Evolutionary conservation across 2,888 invertebrate species (phyloP).

Genomic region (Eristalis pertinax): DNA sequence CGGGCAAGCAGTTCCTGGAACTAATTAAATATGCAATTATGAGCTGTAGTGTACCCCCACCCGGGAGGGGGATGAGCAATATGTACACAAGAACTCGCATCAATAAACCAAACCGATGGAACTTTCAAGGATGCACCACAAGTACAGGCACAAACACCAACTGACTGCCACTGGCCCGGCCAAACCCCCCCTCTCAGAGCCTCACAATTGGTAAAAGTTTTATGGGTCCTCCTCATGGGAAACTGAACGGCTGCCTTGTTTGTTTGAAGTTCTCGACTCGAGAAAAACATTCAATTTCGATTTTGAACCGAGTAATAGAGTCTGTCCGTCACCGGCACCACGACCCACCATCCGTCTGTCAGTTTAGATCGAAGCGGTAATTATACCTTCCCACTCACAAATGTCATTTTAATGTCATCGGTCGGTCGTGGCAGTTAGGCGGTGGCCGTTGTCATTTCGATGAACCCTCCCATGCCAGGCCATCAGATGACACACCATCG

Average conservation of each 20-base stretch:
- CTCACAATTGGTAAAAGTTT: constrained; percentile 33
- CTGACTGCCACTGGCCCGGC: not conserved
- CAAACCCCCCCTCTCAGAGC: not conserved
- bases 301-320: constrained; percentile 1
- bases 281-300: constrained; percentile 13
- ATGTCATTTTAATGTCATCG: constrained; percentile 64
- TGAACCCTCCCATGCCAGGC: not conserved
- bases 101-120: constrained; percentile 54
- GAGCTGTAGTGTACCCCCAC: not conserved
- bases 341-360: not conserved
- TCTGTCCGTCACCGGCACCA: not conserved
- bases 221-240: constrained; percentile 36
- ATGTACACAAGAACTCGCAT: constrained; percentile 12
- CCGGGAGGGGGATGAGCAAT: not conserved
- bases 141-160: not conserved
- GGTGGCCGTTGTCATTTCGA: not conserved
- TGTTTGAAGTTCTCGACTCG: constrained; percentile 9
- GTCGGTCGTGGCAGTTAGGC: constrained; percentile 35
- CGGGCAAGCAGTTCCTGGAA: not conserved
- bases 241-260: constrained; percentile 19
- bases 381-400: constrained; percentile 56
- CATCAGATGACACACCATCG: no score
- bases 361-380: constrained; percentile 6
- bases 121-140: constrained; percentile 65
- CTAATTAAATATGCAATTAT: constrained; percentile 50